Evolutionary conservation across 1,140 invertebrate genomes (phyloP).

Genomic region (Bombus confusus): DNA sequence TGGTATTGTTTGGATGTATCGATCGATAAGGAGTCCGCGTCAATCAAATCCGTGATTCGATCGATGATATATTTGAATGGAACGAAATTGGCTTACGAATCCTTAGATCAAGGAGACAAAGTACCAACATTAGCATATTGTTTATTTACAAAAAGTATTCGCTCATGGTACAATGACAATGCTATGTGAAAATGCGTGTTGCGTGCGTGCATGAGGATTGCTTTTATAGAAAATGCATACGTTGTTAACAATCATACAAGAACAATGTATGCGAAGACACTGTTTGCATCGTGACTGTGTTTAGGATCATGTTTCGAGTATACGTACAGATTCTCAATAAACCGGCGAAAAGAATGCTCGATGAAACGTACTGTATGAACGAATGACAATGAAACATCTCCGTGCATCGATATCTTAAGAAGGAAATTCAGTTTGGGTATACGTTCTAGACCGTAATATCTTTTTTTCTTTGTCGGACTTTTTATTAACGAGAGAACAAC

Average conservation of each 20-base stretch:
- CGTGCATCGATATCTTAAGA: constrained; percentile 37
- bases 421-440: constrained; percentile 63
- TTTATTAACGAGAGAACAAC: constrained; percentile 79
- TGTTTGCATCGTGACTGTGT: constrained; percentile 10
- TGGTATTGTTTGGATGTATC: neutral
- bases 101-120: constrained; percentile 40
- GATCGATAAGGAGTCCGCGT: neutral
- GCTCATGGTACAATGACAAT: constrained; percentile 61
- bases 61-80: neutral
- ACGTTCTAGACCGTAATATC: constrained; percentile 54
- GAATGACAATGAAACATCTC: constrained; percentile 18
- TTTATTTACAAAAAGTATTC: constrained; percentile 67
- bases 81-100: neutral
- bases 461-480: constrained; percentile 62
- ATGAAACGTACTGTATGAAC: constrained; percentile 18
- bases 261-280: constrained; percentile 25
- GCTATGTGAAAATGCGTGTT: constrained; percentile 60
- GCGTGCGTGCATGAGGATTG: constrained; percentile 57
- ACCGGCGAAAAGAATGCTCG: neutral
- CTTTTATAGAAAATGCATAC: constrained; percentile 60
- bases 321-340: constrained; percentile 12
- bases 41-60: neutral
- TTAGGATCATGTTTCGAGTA: neutral
- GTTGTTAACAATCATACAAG: constrained; percentile 35
- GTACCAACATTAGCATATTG: constrained; percentile 51